phyloP scores from a whole-genome alignment of 2,113 vertebrate species.

The Thunnus maccoyii region DNA sequence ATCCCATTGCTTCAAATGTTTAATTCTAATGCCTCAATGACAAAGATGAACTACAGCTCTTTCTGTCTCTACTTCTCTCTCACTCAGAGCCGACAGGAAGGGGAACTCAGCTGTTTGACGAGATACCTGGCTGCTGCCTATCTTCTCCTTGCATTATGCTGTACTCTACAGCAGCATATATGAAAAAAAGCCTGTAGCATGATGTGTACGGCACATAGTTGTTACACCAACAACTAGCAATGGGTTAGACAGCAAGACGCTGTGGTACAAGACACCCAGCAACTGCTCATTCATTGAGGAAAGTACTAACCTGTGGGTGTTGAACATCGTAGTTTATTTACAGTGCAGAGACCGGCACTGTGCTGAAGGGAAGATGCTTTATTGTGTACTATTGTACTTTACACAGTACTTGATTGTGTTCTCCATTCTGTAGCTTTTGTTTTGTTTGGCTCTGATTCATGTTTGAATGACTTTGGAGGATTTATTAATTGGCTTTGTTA shows the following conservation, averaged over 20 bases:
- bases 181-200: conserved; percentile 56
- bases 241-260: conserved; percentile 22
- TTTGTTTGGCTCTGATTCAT: conserved; percentile 13
- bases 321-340: conserved; percentile 11
- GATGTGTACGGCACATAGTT: conserved; percentile 10
- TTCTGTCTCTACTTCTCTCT: conserved; percentile 24
- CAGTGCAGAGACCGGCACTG: conserved; percentile 43
- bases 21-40: background rate
- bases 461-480: conserved; percentile 17
- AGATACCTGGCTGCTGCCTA: conserved; percentile 21
- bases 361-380: conserved; percentile 39
- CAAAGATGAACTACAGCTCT: background rate
- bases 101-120: conserved; percentile 67
- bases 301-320: conserved; percentile 15
- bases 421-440: background rate
- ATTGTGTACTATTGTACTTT: conserved; percentile 26
- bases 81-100: conserved; percentile 62
- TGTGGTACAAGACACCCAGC: conserved; percentile 18
- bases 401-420: conserved; percentile 20
- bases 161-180: conserved; percentile 37
- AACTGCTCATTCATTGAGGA: conserved; percentile 2
- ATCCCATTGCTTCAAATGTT: background rate
- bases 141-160: conserved; percentile 37
- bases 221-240: conserved; percentile 10
- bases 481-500: conserved; percentile 35